These are phyloP conservation scores for Crocuta crocuta DNA, from an alignment of 2,113 vertebrate species.

Conservation along the genomic window DNA sequence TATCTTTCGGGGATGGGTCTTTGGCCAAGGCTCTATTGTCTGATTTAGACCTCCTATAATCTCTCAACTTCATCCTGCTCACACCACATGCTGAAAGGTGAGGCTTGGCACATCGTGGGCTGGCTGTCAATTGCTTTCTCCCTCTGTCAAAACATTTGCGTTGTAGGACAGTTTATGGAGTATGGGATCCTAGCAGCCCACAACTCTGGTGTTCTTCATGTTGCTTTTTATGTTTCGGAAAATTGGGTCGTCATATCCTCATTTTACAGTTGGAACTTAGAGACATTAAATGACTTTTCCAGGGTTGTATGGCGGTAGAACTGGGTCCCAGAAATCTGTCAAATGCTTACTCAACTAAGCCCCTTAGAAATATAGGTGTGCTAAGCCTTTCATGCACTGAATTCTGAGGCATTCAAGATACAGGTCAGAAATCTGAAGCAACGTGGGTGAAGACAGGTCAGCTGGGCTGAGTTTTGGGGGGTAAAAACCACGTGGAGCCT, in stretches of 20 bases:
- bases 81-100: neutral
- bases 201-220: neutral
- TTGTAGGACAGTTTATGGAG: neutral
- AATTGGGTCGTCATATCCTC: neutral
- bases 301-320: neutral
- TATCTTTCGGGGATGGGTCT: neutral
- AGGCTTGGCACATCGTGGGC: neutral
- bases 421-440: slow-evolving; percentile 27
- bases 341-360: neutral
- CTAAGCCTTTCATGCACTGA: neutral
- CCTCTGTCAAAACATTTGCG: neutral
- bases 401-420: neutral
- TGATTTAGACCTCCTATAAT: neutral
- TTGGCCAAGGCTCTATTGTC: neutral
- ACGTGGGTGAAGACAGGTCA: neutral
- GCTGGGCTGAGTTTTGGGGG: neutral
- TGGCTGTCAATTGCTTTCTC: neutral
- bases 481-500: neutral
- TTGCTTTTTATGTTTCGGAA: neutral
- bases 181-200: neutral
- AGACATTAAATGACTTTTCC: slow-evolving; percentile 3
- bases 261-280: neutral
- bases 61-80: neutral
- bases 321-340: neutral
- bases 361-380: neutral